Conservation (phyloP, 2,888 invertebrate species). For the Galerucella calmariensis region DNA sequence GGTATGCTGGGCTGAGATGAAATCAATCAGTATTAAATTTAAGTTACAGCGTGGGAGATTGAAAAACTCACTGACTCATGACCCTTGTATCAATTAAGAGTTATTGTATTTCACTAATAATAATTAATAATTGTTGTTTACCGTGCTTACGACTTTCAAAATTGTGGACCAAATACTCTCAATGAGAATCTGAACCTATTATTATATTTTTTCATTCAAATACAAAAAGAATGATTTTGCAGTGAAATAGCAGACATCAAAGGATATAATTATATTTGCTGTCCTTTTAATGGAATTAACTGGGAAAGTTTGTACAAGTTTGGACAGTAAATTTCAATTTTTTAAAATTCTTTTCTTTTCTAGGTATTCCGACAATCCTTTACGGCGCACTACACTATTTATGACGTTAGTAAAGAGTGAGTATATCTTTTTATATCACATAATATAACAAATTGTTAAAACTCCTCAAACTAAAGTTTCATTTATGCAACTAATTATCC, state of each 20-base stretch:
- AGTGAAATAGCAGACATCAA: background rate
- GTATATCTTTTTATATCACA: slow-evolving; percentile 61
- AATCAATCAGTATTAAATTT: no score
- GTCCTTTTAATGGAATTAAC: slow-evolving; percentile 4
- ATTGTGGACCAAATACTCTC: no score
- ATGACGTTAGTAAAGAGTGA: slow-evolving; percentile 91
- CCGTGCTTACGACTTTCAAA: no score
- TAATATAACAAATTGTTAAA: background rate
- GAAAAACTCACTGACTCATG: no score
- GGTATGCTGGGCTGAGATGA: no score
- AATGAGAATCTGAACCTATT: no score
- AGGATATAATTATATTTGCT: slow-evolving; percentile 6
- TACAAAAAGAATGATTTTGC: background rate
- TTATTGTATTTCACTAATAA: no score
- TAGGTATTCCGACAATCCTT: slow-evolving; percentile 88
- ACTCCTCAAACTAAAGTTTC: no score
- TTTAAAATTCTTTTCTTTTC: slow-evolving; percentile 58
- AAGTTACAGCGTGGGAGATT: no score
- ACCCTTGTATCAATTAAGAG: no score
- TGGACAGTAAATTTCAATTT: slow-evolving; percentile 21
- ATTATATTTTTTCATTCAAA: background rate
- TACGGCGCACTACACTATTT: slow-evolving; percentile 90
- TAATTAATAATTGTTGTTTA: no score
- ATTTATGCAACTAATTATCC: no score
- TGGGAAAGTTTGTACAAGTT: slow-evolving; percentile 23